phyloP scores from a whole-genome alignment of 2,888 invertebrate species.

The Caenorhabditis afra region DNA sequence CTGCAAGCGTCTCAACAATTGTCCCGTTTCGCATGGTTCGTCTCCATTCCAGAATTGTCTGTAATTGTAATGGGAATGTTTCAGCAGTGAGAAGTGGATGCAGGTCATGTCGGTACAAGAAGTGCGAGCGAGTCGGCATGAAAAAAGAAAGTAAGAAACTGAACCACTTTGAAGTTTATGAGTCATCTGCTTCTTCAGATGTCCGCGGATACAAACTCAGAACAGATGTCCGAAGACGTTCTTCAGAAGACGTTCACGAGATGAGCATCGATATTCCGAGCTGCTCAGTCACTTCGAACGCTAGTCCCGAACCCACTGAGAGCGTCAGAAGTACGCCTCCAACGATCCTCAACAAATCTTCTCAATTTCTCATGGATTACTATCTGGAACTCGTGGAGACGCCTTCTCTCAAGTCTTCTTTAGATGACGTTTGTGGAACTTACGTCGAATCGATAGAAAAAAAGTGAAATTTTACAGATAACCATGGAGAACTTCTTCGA shows the following conservation, averaged over 20 bases:
- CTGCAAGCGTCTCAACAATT: constrained; percentile 32
- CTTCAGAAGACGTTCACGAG: no score
- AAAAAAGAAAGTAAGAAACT: constrained; percentile 7
- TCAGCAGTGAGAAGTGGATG: constrained; percentile 47
- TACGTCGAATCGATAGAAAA: no score
- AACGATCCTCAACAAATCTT: constrained; percentile 20
- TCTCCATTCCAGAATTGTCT: neutral
- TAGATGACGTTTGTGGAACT: no score
- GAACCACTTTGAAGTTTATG: no score
- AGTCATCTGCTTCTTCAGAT: neutral
- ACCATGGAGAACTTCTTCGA: neutral
- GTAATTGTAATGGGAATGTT: neutral
- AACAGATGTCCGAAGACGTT: no score
- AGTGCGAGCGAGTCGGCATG: constrained; percentile 38
- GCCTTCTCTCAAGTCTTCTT: no score
- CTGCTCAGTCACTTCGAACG: no score
- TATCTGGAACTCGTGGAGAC: constrained; percentile 27
- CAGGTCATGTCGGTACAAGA: constrained; percentile 30
- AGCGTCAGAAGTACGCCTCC: constrained; percentile 16
- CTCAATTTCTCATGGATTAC: constrained; percentile 25
- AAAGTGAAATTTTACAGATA: neutral
- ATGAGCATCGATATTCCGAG: no score
- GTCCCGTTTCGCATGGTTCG: constrained; percentile 21
- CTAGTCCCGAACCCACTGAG: no score
- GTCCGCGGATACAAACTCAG: constrained; percentile 16